Percentiles rank a stretch among this genome's conserved stretches.
Conservation (phyloP, 2,113 vertebrate genomes). For the Chionodraco myersi region DNA sequence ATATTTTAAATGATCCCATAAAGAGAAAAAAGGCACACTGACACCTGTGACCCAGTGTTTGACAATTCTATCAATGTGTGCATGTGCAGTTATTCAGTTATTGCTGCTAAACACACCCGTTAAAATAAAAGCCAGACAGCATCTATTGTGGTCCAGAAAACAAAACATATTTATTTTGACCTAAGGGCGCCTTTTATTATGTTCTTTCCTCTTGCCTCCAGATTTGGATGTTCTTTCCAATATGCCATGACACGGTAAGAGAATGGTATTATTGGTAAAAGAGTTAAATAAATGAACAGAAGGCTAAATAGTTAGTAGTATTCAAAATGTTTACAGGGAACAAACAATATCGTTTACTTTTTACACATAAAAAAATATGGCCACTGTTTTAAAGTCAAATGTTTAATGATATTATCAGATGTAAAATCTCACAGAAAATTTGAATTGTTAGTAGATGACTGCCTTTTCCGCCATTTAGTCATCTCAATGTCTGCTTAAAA, state of each 20-base stretch:
- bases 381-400: constrained; percentile 3
- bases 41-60: constrained; percentile 44
- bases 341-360: neutral
- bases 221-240: constrained; percentile 58
- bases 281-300: constrained; percentile 25
- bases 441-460: constrained; percentile 29
- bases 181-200: constrained; percentile 55
- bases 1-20: constrained; percentile 18
- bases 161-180: constrained; percentile 68
- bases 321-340: constrained; percentile 14
- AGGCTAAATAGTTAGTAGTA: constrained; percentile 4
- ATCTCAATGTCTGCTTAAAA: constrained; percentile 51
- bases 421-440: constrained; percentile 12
- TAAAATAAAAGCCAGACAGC: constrained; percentile 67
- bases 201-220: constrained; percentile 48
- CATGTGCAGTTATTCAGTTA: constrained; percentile 56
- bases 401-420: constrained; percentile 23
- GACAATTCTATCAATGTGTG: constrained; percentile 55
- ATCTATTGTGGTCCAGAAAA: constrained; percentile 67
- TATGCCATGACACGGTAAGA: constrained; percentile 47
- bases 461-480: constrained; percentile 36
- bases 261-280: constrained; percentile 25
- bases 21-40: constrained; percentile 19
- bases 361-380: neutral
- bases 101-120: constrained; percentile 61